These are phyloP conservation scores for Cybosia mesomella DNA, from an alignment of 2,888 invertebrate genomes.

Conservation along the genomic window DNA sequence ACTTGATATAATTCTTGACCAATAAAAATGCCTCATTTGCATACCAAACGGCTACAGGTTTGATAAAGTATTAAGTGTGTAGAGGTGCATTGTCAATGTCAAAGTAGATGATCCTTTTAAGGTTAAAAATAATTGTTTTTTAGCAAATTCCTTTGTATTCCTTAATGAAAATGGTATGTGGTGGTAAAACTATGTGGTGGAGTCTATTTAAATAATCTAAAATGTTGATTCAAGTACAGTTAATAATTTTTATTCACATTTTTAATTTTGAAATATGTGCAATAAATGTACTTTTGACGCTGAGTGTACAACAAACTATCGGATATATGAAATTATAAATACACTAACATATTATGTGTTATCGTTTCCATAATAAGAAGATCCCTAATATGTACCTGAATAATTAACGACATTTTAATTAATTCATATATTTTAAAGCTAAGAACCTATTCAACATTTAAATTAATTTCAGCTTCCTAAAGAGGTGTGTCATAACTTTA, in stretches of 20 bases:
- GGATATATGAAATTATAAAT: not conserved
- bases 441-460: not conserved
- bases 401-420: not conserved
- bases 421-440: not conserved
- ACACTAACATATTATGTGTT: not conserved
- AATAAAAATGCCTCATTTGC: not conserved
- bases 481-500: not conserved
- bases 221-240: no score
- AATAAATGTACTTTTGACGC: no score
- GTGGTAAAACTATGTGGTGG: no score
- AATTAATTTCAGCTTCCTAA: not conserved
- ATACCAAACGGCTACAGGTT: constrained; percentile 1
- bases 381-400: not conserved
- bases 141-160: no score
- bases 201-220: no score
- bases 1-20: constrained; percentile 5
- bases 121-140: no score
- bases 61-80: not conserved
- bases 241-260: no score
- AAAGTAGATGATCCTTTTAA: no score
- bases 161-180: no score
- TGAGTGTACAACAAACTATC: not conserved
- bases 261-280: no score
- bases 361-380: not conserved
- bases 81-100: no score